phyloP scores from a whole-genome alignment of 1,140 invertebrate species.

The Habropoda laboriosa region DNA sequence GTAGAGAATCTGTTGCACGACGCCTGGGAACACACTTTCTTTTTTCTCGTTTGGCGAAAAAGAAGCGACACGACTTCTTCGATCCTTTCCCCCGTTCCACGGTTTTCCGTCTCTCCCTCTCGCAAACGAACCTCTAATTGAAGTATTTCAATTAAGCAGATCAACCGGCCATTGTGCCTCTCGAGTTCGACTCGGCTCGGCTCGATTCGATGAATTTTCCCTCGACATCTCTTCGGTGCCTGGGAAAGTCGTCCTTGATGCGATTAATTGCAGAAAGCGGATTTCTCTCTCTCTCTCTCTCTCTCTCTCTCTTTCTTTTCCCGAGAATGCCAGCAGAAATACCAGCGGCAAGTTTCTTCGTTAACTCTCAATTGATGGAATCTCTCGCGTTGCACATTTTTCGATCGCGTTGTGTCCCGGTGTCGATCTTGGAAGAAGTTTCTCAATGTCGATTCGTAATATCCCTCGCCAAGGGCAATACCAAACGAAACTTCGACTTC shows the following conservation, averaged over 20 bases:
- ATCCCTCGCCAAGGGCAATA: too few species aligned
- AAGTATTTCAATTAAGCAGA: conserved; percentile 64
- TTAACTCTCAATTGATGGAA: conserved; percentile 32
- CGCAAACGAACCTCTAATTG: conserved; percentile 46
- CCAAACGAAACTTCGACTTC: too few species aligned
- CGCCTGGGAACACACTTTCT: conserved; percentile 32
- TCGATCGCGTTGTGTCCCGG: too few species aligned
- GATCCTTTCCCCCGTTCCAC: background rate
- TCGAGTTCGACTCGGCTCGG: conserved; percentile 33
- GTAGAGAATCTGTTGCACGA: conserved; percentile 47
- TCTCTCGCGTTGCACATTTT: background rate
- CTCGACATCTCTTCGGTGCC: conserved; percentile 35
- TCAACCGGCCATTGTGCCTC: conserved; percentile 50
- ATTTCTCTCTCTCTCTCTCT: conserved; percentile 18
- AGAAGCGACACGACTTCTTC: conserved; percentile 18
- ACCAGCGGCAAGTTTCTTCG: conserved; percentile 38
- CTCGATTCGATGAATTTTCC: conserved; percentile 57
- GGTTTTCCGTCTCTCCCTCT: background rate
- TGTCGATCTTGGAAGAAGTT: too few species aligned
- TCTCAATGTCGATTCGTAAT: too few species aligned
- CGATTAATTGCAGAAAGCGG: conserved; percentile 61
- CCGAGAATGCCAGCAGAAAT: background rate
- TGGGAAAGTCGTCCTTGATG: conserved; percentile 57
- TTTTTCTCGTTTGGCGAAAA: conserved; percentile 43
- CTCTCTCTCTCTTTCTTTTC: background rate